phyloP scores from a whole-genome alignment of 2,113 vertebrate species.

The Lates calcarifer region DNA sequence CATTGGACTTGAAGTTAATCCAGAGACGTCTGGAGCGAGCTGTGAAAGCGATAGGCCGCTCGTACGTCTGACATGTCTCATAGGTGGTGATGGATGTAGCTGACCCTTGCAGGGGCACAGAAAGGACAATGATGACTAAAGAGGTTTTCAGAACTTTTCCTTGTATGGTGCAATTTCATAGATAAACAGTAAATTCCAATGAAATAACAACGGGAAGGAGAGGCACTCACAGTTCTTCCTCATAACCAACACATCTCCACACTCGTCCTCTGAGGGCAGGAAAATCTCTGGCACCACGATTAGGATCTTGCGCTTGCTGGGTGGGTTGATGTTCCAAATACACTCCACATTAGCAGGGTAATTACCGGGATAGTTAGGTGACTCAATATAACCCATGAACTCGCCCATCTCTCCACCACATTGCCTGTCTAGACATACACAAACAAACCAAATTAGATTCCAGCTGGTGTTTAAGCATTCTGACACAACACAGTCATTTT shows the following conservation, averaged over 20 bases:
- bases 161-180: not conserved
- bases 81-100: slow-evolving; percentile 98
- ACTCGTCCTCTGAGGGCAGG: slow-evolving; percentile 97
- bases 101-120: slow-evolving; percentile 85
- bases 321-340: slow-evolving; percentile 98
- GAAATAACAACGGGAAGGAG: not conserved
- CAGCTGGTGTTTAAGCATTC: not conserved
- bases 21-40: slow-evolving; percentile 96
- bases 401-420: slow-evolving; percentile 97
- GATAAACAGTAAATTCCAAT: not conserved
- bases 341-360: slow-evolving; percentile 96
- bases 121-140: slow-evolving; percentile 19
- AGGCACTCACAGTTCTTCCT: slow-evolving; percentile 95
- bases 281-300: slow-evolving; percentile 99
- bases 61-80: slow-evolving; percentile 98
- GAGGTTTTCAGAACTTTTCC: not conserved
- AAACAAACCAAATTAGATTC: slow-evolving; percentile 34
- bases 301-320: slow-evolving; percentile 97
- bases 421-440: slow-evolving; percentile 88
- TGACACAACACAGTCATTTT: not conserved
- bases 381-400: slow-evolving; percentile 98
- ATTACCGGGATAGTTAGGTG: slow-evolving; percentile 98
- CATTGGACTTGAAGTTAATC: slow-evolving; percentile 98
- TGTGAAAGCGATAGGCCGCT: slow-evolving; percentile 97
- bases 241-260: slow-evolving; percentile 98